Evolutionary conservation across 2,797 vertebrate genomes (phyloP).

Genomic region (Premnoplex brunnescens): DNA sequence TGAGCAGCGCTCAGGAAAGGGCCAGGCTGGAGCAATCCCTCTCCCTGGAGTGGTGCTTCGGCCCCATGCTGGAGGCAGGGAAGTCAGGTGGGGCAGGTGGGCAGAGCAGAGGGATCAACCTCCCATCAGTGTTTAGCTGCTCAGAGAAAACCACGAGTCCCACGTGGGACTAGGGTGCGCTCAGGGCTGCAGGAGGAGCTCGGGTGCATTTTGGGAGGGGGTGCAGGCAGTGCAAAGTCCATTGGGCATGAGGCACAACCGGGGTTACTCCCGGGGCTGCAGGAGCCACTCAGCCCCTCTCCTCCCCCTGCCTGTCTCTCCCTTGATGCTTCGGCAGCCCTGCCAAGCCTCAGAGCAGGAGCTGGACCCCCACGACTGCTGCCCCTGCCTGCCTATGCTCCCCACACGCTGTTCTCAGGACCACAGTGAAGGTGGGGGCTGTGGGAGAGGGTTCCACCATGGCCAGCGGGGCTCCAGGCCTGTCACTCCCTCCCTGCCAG

Average conservation of each 20-base stretch:
- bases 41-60: fast-evolving
- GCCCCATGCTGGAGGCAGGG: fast-evolving
- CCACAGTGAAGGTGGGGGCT: neutral
- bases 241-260: fast-evolving
- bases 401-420: fast-evolving
- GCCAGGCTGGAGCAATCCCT: neutral
- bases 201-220: fast-evolving
- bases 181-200: neutral
- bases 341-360: fast-evolving
- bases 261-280: fast-evolving
- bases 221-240: neutral
- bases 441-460: neutral
- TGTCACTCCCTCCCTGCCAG: fast-evolving
- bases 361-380: fast-evolving
- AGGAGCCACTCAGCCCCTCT: neutral
- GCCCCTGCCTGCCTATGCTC: fast-evolving
- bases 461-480: fast-evolving
- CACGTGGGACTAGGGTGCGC: neutral
- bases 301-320: neutral
- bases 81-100: neutral
- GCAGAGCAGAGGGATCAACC: neutral
- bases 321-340: neutral
- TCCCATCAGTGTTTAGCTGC: fast-evolving
- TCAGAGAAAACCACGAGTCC: neutral
- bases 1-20: neutral